Base-by-base conservation (phyloP, 1,140 invertebrate genomes). In the Penaeus vannamei region DNA sequence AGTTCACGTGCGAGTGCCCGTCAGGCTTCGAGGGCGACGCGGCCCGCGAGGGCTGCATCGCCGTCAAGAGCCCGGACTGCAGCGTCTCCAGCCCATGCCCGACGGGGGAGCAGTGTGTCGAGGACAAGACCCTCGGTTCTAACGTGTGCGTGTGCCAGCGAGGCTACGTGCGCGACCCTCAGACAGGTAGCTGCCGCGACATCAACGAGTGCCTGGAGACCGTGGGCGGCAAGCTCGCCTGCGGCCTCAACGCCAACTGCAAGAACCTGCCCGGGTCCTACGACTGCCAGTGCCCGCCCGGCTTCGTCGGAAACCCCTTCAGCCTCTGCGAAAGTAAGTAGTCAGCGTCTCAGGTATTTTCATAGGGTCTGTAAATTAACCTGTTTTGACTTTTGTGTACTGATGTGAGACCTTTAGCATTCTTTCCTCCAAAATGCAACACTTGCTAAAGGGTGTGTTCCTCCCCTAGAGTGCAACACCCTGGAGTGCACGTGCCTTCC, bases 241-340 rank as follows among this genome's bases (percentile, higher is more conserved):
- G 97, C 93, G 97, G 97, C 1, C 92, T 96, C 10, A 97, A 97
- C 93, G 97, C 97, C 3, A 95, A 98, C 72, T 98, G 97, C 92
- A 98, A 97, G 93, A 98, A 98, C 93, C 93, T 98, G 66, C 97
- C 97, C 0, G 97, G 97, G n/a, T 97, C 97, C 92, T 98, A 98
- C 92, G 97, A 98, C 93, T 98, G 97, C 92, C 96, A 97, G 91
- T 98, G 97, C 92, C 96, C 97, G 0, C 93, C 95, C 60, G 96
- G 96, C 17, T 97, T 96, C 92, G 96, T 96, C 92, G 97, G 97
- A n/a, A 97, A 98, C 93, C 97, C 97, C 14, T 98, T 97, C 92
- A 94, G 95, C 23, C 94, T 96, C 89, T 98, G 97, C 93, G 96
- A 97, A 93, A 86, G 91, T 90, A 61, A 91, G 90, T 90, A 90